Evolutionary conservation across 2,113 vertebrate genomes (phyloP).

Genomic region (Todiramphus saurophagus): DNA sequence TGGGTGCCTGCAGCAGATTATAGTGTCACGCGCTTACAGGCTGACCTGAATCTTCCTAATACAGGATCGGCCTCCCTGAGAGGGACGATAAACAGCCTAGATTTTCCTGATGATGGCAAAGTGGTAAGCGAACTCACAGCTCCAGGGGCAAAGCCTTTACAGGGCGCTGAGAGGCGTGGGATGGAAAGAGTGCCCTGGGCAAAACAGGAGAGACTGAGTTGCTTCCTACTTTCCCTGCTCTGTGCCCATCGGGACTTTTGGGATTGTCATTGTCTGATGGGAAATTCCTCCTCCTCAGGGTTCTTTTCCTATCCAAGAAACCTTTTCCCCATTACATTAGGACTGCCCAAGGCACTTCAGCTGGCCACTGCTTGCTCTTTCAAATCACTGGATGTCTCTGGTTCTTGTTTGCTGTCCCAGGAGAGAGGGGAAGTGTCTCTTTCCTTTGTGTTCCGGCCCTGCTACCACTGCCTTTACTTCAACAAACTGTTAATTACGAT

Average conservation of each 20-base stretch:
- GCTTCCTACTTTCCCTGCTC: neutral
- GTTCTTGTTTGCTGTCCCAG: neutral
- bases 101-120: neutral
- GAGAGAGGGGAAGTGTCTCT: neutral
- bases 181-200: neutral
- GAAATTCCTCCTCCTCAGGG: neutral
- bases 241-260: neutral
- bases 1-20: neutral
- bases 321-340: neutral
- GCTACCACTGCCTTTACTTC: neutral
- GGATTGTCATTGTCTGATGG: neutral
- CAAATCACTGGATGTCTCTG: neutral
- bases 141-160: neutral
- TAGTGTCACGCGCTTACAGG: neutral
- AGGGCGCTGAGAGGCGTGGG: fast-evolving
- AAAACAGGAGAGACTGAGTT: fast-evolving
- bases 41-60: slow-evolving; percentile 57
- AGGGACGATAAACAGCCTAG: neutral
- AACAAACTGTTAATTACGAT: neutral
- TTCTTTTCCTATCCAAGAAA: neutral
- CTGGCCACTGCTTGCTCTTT: fast-evolving
- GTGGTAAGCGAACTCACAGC: neutral
- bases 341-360: fast-evolving
- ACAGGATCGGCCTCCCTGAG: neutral
- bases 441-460: neutral